These are phyloP conservation scores for Diachasma alloeum DNA, from an alignment of 1,140 invertebrate species.

Conservation along the genomic window DNA sequence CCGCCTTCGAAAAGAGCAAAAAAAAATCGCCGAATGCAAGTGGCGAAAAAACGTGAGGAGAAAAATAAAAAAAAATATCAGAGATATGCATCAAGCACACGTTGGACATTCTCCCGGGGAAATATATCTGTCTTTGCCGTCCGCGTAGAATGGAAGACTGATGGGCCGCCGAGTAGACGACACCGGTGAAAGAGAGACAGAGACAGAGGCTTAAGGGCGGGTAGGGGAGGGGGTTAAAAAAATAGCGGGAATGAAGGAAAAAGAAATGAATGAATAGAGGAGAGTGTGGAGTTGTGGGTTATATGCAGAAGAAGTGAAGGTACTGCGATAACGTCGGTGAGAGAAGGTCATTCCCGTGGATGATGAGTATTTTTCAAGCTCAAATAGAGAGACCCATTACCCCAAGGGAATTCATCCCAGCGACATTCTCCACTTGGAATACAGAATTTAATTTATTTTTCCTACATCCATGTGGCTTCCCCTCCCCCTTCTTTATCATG, in stretches of 20 bases:
- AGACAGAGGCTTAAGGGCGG: neutral
- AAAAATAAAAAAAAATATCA: neutral
- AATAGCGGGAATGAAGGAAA: slow-evolving; percentile 1
- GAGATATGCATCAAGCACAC: slow-evolving; percentile 26
- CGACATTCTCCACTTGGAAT: neutral
- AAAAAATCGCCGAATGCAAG: neutral
- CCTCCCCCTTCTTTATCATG: neutral
- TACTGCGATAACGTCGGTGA: slow-evolving; percentile 24
- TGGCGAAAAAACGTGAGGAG: slow-evolving; percentile 14
- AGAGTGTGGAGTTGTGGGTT: slow-evolving; percentile 15
- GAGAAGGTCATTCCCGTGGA: slow-evolving; percentile 21
- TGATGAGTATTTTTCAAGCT: slow-evolving; percentile 34
- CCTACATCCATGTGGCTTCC: neutral
- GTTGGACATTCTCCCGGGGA: slow-evolving; percentile 29
- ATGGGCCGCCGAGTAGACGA: slow-evolving; percentile 14
- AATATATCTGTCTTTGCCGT: slow-evolving; percentile 29
- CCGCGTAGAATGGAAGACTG: slow-evolving; percentile 29
- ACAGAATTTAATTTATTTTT: slow-evolving; percentile 4
- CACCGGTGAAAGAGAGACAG: slow-evolving; percentile 4
- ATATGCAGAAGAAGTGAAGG: slow-evolving; percentile 21
- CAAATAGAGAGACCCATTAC: slow-evolving; percentile 30
- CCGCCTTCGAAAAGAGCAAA: neutral
- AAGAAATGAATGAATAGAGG: slow-evolving; percentile 21
- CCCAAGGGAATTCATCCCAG: slow-evolving; percentile 1
- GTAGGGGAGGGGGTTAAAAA: neutral